These are phyloP conservation scores for Oscheius myriophilus DNA, from an alignment of 2,888 invertebrate genomes.

Conservation along the genomic window DNA sequence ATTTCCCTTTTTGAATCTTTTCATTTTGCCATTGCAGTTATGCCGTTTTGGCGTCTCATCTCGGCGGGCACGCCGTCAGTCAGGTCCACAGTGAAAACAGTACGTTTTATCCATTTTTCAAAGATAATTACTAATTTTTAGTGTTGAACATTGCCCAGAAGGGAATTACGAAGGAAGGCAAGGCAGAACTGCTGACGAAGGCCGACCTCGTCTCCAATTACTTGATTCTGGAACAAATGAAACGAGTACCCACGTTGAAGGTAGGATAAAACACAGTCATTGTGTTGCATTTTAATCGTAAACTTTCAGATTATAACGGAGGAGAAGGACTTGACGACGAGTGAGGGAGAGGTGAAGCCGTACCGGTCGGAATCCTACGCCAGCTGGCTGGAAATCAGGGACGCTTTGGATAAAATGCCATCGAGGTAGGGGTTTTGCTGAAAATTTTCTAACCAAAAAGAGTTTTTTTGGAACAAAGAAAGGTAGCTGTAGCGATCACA, in stretches of 20 bases:
- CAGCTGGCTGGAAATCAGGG: constrained; percentile 57
- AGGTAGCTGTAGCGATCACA: too few relatives aligned
- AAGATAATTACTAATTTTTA: constrained; percentile 22
- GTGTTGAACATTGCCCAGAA: constrained; percentile 55
- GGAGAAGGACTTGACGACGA: constrained; percentile 58
- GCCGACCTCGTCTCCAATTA: constrained; percentile 70
- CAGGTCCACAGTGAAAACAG: constrained; percentile 61
- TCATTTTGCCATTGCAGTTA: constrained; percentile 52
- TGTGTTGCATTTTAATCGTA: constrained; percentile 2
- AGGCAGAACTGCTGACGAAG: constrained; percentile 67
- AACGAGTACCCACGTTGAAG: constrained; percentile 63
- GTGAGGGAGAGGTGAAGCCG: constrained; percentile 54
- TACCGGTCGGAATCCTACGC: constrained; percentile 65
- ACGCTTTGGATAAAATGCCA: constrained; percentile 51
- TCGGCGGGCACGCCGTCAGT: constrained; percentile 68
- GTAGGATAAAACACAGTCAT: constrained; percentile 34
- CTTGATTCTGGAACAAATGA: constrained; percentile 63
- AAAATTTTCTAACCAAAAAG: too few relatives aligned
- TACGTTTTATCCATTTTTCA: constrained; percentile 1
- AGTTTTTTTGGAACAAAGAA: too few relatives aligned
- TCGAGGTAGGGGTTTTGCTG: too few relatives aligned
- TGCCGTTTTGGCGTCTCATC: constrained; percentile 65
- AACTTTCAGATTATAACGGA: constrained; percentile 64
- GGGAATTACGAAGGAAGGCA: constrained; percentile 66
- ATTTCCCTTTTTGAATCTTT: not conserved